phyloP scores from a whole-genome alignment of 1,140 invertebrate species.

The Drosophila melanogaster region Release_6_plus_ISO1_MT NT_033777.3:17791001-17791500 shows the following conservation, averaged over 20 bases:
- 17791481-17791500: slow-evolving; percentile 79
- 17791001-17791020: not conserved
- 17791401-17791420: slow-evolving; percentile 18
- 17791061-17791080: slow-evolving; percentile 3
- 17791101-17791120: not conserved
- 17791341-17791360: not conserved
- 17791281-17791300: not conserved
- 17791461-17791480: slow-evolving; percentile 76
- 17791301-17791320: not conserved
- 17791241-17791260: not conserved
- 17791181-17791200: slow-evolving; percentile 13
- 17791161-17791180: slow-evolving; percentile 17
- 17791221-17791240: slow-evolving; percentile 1
- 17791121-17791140: slow-evolving; percentile 1
- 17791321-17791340: not conserved
- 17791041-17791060: not conserved
- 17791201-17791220: slow-evolving; percentile 32
- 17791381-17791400: slow-evolving; percentile 25
- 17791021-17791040: slow-evolving; percentile 1
- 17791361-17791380: not conserved
- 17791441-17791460: slow-evolving; percentile 65
- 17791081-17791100: slow-evolving; percentile 2
- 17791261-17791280: not conserved
- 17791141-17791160: slow-evolving; percentile 19
- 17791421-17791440: slow-evolving; percentile 11